Evolutionary conservation across 2,888 invertebrate genomes (phyloP).

Genomic region (Microplitis deprimator): DNA sequence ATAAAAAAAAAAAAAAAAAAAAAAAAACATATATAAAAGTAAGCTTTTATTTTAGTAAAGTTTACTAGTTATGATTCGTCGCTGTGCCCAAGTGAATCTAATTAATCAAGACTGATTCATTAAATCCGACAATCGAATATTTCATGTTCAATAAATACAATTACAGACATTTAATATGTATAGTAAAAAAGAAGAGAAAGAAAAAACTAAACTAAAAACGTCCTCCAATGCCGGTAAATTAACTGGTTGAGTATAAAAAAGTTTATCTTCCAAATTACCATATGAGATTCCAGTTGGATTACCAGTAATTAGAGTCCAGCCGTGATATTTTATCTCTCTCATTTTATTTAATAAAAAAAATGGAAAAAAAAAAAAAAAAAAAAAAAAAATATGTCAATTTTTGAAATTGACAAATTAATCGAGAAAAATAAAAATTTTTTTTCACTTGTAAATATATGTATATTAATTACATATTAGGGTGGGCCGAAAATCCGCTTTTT

Average conservation of each 20-base stretch:
- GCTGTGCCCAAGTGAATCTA: slow-evolving; percentile 32
- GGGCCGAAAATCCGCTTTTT: too few species aligned
- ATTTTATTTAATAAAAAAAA: neutral
- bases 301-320: slow-evolving; percentile 23
- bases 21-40: neutral
- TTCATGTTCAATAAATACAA: neutral
- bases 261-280: slow-evolving; percentile 36
- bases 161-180: neutral
- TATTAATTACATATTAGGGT: neutral
- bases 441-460: neutral
- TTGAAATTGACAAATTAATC: slow-evolving; percentile 6
- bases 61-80: slow-evolving; percentile 21
- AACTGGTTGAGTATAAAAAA: slow-evolving; percentile 13
- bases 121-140: slow-evolving; percentile 29
- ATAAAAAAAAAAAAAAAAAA: neutral
- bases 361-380: neutral
- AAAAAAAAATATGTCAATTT: neutral
- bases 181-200: neutral
- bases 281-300: slow-evolving; percentile 43
- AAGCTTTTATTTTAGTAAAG: slow-evolving; percentile 1
- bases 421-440: neutral
- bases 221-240: neutral
- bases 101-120: slow-evolving; percentile 42
- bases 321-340: slow-evolving; percentile 33
- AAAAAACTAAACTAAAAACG: slow-evolving; percentile 7